Evolutionary conservation across 1,140 invertebrate species (phyloP).

Genomic region (Matsumurasca onukii): DNA sequence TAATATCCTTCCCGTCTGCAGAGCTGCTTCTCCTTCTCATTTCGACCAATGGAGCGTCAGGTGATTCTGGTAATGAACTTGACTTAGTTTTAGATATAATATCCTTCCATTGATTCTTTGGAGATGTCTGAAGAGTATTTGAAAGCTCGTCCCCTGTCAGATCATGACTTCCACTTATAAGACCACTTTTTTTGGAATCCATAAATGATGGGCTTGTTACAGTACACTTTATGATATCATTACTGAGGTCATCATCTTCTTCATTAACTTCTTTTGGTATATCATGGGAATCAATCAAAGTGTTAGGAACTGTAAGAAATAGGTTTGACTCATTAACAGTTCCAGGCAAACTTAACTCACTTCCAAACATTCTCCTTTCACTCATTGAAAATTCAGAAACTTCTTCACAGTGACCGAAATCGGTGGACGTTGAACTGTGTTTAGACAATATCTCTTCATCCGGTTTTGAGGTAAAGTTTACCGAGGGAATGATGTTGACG

Average conservation of each 20-base stretch:
- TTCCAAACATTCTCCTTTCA: not conserved
- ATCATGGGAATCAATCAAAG: conserved; percentile 1
- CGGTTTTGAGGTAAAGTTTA: not conserved
- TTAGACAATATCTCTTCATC: conserved; percentile 4
- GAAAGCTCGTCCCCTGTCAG: too few relatives aligned
- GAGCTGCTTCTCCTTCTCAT: not conserved
- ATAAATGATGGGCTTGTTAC: too few relatives aligned
- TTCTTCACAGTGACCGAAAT: not conserved
- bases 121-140: too few relatives aligned
- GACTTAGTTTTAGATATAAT: not conserved
- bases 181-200: too few relatives aligned
- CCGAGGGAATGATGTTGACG: conserved; percentile 17
- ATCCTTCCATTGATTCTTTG: not conserved
- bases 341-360: conserved; percentile 10
- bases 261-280: not conserved
- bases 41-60: not conserved
- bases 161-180: too few relatives aligned
- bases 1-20: not conserved
- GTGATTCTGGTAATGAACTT: not conserved
- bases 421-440: conserved; percentile 7
- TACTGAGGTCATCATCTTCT: not conserved
- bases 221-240: not conserved
- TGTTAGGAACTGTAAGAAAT: not conserved
- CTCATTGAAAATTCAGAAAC: not conserved
- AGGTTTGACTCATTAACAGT: not conserved